Evolutionary conservation across 2,113 vertebrate genomes (phyloP).

Genomic region (Stomatorhinus ivindoensis): DNA sequence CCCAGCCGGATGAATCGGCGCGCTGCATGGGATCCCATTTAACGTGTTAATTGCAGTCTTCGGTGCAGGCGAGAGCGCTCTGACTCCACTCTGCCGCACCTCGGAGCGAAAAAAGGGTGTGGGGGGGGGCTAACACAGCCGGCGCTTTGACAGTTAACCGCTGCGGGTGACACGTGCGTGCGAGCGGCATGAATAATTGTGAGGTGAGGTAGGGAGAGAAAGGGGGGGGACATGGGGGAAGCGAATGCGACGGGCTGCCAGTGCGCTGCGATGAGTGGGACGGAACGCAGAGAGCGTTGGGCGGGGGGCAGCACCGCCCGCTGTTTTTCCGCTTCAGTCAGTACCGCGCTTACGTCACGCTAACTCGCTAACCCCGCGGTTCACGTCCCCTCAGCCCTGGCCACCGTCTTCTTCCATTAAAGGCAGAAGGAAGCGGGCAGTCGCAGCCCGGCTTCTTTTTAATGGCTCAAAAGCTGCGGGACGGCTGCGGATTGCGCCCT

Average conservation of each 20-base stretch:
- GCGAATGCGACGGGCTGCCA: constrained; percentile 10
- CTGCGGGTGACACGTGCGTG: constrained; percentile 18
- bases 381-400: constrained; percentile 16
- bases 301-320: background rate
- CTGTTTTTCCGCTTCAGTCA: constrained; percentile 14
- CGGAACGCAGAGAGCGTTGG: background rate
- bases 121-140: background rate
- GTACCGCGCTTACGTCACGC: constrained; percentile 16
- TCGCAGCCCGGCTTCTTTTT: background rate
- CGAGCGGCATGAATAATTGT: constrained; percentile 22
- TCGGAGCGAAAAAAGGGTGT: background rate
- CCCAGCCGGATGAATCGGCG: background rate
- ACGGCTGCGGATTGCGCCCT: background rate
- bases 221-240: background rate
- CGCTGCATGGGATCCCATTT: background rate
- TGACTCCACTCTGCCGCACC: background rate
- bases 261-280: constrained; percentile 14
- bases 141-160: constrained; percentile 18
- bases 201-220: background rate
- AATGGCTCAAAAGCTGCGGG: background rate
- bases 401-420: constrained; percentile 7
- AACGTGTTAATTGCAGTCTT: background rate
- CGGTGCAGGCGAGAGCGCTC: background rate
- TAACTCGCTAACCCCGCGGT: constrained; percentile 16
- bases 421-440: background rate